phyloP scores from a whole-genome alignment of 2,888 invertebrate species.

The Pristionchus mayeri region DNA sequence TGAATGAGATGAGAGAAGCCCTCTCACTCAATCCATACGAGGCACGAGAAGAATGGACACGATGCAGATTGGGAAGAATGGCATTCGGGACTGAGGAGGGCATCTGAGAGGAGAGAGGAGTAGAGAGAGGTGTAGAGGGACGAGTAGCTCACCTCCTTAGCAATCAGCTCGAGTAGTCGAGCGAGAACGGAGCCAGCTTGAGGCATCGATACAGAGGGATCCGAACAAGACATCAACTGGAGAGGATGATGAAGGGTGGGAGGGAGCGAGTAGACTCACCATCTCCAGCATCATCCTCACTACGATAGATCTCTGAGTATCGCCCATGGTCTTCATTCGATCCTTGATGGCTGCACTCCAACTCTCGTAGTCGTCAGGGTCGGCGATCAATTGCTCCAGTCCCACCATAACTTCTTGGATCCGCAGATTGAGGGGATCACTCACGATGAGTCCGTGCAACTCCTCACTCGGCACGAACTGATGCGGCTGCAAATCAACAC shows the following conservation, averaged over 20 bases:
- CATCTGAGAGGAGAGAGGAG: not conserved
- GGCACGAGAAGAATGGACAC: not conserved
- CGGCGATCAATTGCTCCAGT: conserved; percentile 33
- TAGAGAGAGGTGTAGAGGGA: not conserved
- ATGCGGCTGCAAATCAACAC: conserved; percentile 29
- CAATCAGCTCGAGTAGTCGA: not conserved
- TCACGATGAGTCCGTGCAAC: not conserved
- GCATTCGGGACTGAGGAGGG: conserved; percentile 5
- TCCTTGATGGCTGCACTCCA: conserved; percentile 44
- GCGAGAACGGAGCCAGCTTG: conserved; percentile 3
- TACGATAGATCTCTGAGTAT: conserved; percentile 5
- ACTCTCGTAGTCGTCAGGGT: conserved; percentile 39
- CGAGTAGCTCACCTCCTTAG: conserved; percentile 1
- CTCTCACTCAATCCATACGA: not conserved
- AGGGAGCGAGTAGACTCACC: not conserved
- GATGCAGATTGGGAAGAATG: conserved; percentile 18
- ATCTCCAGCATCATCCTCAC: conserved; percentile 33
- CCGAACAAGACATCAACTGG: conserved; percentile 30
- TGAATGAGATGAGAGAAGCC: not conserved
- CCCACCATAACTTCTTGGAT: conserved; percentile 45
- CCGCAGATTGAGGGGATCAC: not conserved
- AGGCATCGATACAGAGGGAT: not conserved
- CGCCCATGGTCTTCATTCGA: not conserved
- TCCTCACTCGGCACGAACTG: conserved; percentile 46
- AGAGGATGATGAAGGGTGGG: not conserved